phyloP scores from a whole-genome alignment of 2,888 invertebrate genomes.

The Petrolisthes cinctipes region DNA sequence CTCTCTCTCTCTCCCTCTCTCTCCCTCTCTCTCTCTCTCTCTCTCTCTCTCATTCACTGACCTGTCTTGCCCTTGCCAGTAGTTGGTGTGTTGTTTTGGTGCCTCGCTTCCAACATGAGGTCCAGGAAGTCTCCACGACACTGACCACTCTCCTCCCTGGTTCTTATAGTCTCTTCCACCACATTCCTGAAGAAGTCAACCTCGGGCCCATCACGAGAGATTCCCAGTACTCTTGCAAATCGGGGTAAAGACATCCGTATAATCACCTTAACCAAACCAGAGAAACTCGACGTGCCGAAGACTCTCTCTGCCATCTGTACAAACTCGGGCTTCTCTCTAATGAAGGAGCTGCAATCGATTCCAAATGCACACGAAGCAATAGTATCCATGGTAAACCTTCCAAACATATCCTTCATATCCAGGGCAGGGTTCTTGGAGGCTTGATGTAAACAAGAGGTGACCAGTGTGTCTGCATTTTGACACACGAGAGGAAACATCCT shows the following conservation, averaged over 20 bases:
- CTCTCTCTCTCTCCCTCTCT: too few species aligned
- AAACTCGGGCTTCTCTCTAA: slow-evolving; percentile 35
- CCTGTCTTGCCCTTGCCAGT: too few species aligned
- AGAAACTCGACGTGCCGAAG: slow-evolving; percentile 2
- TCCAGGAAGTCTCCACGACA: slow-evolving; percentile 48
- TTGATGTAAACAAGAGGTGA: slow-evolving; percentile 35
- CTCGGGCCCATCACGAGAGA: background rate
- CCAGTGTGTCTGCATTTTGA: slow-evolving; percentile 26
- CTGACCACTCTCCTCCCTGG: slow-evolving; percentile 8
- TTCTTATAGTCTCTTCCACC: background rate
- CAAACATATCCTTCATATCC: slow-evolving; percentile 50
- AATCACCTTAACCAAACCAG: background rate
- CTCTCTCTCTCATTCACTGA: too few species aligned
- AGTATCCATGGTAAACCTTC: slow-evolving; percentile 55
- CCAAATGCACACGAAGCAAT: slow-evolving; percentile 63
- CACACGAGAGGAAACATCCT: slow-evolving; percentile 53
- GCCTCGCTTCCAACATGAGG: slow-evolving; percentile 28
- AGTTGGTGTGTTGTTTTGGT: too few species aligned
- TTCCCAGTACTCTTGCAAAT: background rate
- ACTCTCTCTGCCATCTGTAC: slow-evolving; percentile 35
- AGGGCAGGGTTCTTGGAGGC: slow-evolving; percentile 23
- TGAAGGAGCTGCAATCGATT: slow-evolving; percentile 47
- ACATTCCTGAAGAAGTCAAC: slow-evolving; percentile 18
- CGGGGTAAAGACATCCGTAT: slow-evolving; percentile 1
- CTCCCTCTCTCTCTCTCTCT: too few species aligned